phyloP scores from a whole-genome alignment of 2,888 invertebrate genomes.

The Nasonia oneida region DNA sequence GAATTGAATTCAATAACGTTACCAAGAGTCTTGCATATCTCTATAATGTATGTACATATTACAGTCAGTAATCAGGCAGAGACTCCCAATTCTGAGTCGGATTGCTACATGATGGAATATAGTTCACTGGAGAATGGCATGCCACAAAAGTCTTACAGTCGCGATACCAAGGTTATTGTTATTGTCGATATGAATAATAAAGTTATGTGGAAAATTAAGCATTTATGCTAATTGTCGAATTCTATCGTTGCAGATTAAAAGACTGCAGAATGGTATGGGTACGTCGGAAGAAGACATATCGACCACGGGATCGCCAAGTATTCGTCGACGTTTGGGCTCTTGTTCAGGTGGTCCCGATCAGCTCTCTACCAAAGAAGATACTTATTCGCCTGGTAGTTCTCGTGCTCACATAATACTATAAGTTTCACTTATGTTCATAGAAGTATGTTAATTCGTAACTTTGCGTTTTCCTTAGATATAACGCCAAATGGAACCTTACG shows the following conservation, averaged over 20 bases:
- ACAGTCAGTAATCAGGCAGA: slow-evolving; percentile 85
- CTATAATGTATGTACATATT: slow-evolving; percentile 4
- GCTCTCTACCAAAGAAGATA: slow-evolving; percentile 80
- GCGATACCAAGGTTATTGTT: slow-evolving; percentile 76
- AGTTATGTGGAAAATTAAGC: too few relatives aligned
- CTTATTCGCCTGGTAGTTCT: slow-evolving; percentile 81
- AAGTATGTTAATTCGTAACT: background rate
- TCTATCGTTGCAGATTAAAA: slow-evolving; percentile 72
- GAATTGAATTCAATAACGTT: background rate
- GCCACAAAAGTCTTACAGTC: slow-evolving; percentile 79
- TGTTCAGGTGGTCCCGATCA: slow-evolving; percentile 78
- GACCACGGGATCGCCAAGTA: slow-evolving; percentile 84
- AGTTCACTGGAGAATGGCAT: slow-evolving; percentile 87
- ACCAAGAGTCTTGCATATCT: background rate
- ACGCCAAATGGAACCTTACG: slow-evolving; percentile 94
- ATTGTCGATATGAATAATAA: too few relatives aligned
- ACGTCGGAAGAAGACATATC: slow-evolving; percentile 84
- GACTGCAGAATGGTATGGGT: slow-evolving; percentile 80
- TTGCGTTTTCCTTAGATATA: slow-evolving; percentile 82
- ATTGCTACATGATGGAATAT: slow-evolving; percentile 89
- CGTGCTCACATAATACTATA: too few relatives aligned
- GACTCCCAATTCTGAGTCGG: slow-evolving; percentile 87
- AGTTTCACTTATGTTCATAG: too few relatives aligned
- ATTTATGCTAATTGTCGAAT: too few relatives aligned
- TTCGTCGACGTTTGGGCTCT: slow-evolving; percentile 85